phyloP scores from a whole-genome alignment of 92 coral and sea anemone genomes.

The Zoanthus gigantus region DNA sequence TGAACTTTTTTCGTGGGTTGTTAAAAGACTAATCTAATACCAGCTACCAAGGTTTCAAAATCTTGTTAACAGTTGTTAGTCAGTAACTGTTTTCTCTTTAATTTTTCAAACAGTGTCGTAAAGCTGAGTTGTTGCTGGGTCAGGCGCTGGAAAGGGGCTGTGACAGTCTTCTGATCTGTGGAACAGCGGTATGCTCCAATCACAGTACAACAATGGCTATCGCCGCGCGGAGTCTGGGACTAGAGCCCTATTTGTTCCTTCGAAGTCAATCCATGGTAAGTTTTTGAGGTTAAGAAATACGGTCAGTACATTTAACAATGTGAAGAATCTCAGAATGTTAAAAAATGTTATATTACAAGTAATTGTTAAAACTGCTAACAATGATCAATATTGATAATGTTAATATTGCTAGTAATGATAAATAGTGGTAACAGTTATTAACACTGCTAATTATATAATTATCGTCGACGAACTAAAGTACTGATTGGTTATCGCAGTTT shows the following conservation, averaged over 20 bases:
- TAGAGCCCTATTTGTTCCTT: slow-evolving; percentile 34
- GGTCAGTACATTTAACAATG: neutral
- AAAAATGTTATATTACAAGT: too few relatives aligned
- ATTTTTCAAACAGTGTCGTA: slow-evolving; percentile 21
- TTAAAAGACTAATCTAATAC: too few relatives aligned
- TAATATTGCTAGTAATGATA: too few relatives aligned
- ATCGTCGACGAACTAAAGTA: too few relatives aligned
- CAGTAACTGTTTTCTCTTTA: neutral
- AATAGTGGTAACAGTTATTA: too few relatives aligned
- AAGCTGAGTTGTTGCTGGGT: slow-evolving; percentile 37
- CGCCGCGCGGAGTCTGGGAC: slow-evolving; percentile 44
- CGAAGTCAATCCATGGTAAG: slow-evolving; percentile 38
- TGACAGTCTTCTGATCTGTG: slow-evolving; percentile 40
- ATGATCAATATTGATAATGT: too few relatives aligned
- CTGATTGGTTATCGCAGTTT: too few relatives aligned
- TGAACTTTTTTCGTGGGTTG: too few relatives aligned
- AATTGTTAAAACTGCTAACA: too few relatives aligned
- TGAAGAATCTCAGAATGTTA: too few relatives aligned
- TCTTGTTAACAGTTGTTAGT: neutral
- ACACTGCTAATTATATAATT: too few relatives aligned
- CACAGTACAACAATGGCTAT: slow-evolving; percentile 33
- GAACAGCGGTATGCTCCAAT: slow-evolving; percentile 38
- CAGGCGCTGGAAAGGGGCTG: slow-evolving; percentile 36
- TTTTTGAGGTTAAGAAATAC: neutral
- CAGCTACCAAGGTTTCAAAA: too few relatives aligned